Percentiles rank a stretch among this genome's conserved stretches.
These are phyloP conservation scores for Artibeus lituratus DNA, from an alignment of 2,797 vertebrate species.

Conservation along the genomic window DNA sequence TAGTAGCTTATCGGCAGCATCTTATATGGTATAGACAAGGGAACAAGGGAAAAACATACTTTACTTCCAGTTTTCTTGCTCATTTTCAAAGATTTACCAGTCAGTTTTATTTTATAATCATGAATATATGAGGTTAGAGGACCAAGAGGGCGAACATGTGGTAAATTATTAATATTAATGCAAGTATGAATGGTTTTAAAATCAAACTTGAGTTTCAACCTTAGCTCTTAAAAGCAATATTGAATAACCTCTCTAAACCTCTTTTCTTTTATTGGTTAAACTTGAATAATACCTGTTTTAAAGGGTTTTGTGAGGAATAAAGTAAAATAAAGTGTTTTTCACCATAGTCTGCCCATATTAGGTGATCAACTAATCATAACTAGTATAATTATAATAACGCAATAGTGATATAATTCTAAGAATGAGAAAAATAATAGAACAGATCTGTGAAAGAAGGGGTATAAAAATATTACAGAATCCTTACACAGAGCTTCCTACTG, in stretches of 20 bases:
- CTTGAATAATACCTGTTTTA: not conserved
- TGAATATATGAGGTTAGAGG: not conserved
- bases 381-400: not conserved
- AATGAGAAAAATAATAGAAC: not conserved
- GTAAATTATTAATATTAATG: not conserved
- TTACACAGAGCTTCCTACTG: not conserved
- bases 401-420: not conserved
- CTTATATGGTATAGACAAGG: not conserved
- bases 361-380: not conserved
- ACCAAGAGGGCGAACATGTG: not conserved
- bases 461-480: not conserved
- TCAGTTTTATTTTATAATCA: not conserved
- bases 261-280: not conserved
- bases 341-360: not conserved
- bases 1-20: rapidly evolving
- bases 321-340: not conserved
- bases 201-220: not conserved
- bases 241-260: not conserved
- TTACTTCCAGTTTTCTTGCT: not conserved
- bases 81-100: not conserved
- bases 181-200: not conserved
- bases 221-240: not conserved
- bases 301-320: not conserved
- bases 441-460: not conserved
- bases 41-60: not conserved